Base-by-base conservation (phyloP, 2,113 vertebrate genomes). In the Speoplatyrhinus poulsoni region DNA sequence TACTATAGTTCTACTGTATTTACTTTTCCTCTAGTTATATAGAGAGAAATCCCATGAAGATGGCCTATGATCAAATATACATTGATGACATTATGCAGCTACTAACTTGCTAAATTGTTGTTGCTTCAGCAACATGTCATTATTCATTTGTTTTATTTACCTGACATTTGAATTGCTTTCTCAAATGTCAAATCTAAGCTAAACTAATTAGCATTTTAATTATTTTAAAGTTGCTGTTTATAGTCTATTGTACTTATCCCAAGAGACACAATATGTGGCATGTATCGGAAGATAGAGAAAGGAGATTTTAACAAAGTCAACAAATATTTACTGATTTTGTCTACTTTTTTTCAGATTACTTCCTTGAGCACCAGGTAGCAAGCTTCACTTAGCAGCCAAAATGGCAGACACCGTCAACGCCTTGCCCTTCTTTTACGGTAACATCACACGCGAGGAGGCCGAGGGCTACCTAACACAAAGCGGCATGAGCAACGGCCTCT, bases 391-490 rank as follows among this genome's bases (percentile, higher is more conserved):
- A 17, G 46, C 48, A 58, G 15, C 6, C 77, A 82, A 2, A 59
- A 87, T 83, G 65, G 87, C 77, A 0, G 96, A 96, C 59, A 76
- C 7, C 0, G 91, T 96, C 67, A 95, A 93, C 36, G 36, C 91
- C 6, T 79, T 98, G 75, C 87, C 94, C 0, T 98, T 93, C 69
- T 99, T 99, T 79, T 99, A 95, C 1, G 98, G 98, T 61, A 99
- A 97, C 83, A 97, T 99, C 85, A 97, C 96, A 1, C 93, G 97
- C 13, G 98, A 99, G 65, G 96, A 98, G 55, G 95, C 96, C 0
- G 98, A 99, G 77, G 92, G 92, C 4, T 95, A 95, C 76, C 88
- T 99, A 68, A 82, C 80, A 19, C 95, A 98, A 80, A 90, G 73
- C 0, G 96, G 95, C 61, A 71, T 88, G 73, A 85, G 47, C 0